These are phyloP conservation scores for Phortica okadai DNA, from an alignment of 2,888 invertebrate genomes.

Conservation along the genomic window DNA sequence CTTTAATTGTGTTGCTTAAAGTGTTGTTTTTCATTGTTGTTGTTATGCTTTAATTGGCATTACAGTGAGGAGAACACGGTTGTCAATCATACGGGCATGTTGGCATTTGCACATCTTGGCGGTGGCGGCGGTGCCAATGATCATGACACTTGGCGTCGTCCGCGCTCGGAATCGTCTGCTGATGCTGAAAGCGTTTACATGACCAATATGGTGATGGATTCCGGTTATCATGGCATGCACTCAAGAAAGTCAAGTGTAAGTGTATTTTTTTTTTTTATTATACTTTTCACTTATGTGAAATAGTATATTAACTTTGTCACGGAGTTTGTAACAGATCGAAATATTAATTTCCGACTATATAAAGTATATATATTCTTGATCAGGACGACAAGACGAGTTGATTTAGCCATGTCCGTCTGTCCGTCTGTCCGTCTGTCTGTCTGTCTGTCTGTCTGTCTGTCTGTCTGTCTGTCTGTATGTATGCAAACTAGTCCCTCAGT, in stretches of 20 bases:
- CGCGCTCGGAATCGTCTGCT: constrained; percentile 87
- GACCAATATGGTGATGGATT: constrained; percentile 76
- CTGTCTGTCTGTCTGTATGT: too few species aligned
- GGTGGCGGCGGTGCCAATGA: constrained; percentile 77
- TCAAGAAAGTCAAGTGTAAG: constrained; percentile 77
- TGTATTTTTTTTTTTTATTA: constrained; percentile 40
- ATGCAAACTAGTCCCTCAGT: too few species aligned
- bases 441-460: too few species aligned
- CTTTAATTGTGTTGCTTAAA: constrained; percentile 23
- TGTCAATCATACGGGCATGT: constrained; percentile 77
- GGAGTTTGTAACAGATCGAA: too few species aligned
- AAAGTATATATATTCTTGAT: too few species aligned
- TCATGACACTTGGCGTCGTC: constrained; percentile 83
- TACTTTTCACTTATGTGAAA: constrained; percentile 7
- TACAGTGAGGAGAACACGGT: constrained; percentile 88
- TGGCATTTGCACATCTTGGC: constrained; percentile 74
- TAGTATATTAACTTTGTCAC: too few species aligned
- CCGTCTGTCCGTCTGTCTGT: too few species aligned
- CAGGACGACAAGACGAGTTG: too few species aligned
- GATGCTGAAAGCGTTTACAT: constrained; percentile 86
- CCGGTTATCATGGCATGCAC: constrained; percentile 74
- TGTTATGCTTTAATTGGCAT: constrained; percentile 35
- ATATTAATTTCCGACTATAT: too few species aligned
- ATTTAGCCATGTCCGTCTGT: too few species aligned
- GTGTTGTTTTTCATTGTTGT: background rate